phyloP scores from a whole-genome alignment of 2,888 invertebrate species.

The Ophioninae sp. region DNA sequence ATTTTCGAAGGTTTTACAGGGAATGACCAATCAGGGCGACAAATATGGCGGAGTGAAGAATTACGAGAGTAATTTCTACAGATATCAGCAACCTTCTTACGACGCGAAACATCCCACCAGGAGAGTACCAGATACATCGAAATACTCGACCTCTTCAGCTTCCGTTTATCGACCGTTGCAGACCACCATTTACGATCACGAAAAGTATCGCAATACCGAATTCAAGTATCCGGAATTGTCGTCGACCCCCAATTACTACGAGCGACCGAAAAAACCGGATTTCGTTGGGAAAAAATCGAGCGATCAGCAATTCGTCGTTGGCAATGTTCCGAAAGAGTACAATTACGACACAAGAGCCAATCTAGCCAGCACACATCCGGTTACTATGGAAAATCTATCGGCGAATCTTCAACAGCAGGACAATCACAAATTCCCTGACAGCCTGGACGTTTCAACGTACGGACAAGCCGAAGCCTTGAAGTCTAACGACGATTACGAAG shows the following conservation, averaged over 20 bases:
- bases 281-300: constrained; percentile 60
- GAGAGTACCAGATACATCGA: constrained; percentile 66
- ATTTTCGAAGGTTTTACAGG: constrained; percentile 88
- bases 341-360: constrained; percentile 37
- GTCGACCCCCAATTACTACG: constrained; percentile 75
- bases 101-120: constrained; percentile 81
- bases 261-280: constrained; percentile 64
- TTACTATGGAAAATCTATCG: constrained; percentile 45
- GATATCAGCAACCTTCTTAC: constrained; percentile 71
- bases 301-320: constrained; percentile 85
- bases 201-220: constrained; percentile 74
- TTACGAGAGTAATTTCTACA: constrained; percentile 73
- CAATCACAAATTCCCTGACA: constrained; percentile 65
- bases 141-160: constrained; percentile 66
- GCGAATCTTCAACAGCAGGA: constrained; percentile 19
- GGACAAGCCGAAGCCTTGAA: constrained; percentile 63
- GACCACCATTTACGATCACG: constrained; percentile 66
- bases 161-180: constrained; percentile 70
- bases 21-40: constrained; percentile 82
- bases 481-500: constrained; percentile 69
- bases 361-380: constrained; percentile 57
- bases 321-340: constrained; percentile 85
- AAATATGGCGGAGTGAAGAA: constrained; percentile 67
- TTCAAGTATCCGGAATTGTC: constrained; percentile 73
- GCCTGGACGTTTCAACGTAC: constrained; percentile 51